Base-by-base conservation (phyloP, 1,140 invertebrate genomes). In the Schlechtendalia chinensis region DNA sequence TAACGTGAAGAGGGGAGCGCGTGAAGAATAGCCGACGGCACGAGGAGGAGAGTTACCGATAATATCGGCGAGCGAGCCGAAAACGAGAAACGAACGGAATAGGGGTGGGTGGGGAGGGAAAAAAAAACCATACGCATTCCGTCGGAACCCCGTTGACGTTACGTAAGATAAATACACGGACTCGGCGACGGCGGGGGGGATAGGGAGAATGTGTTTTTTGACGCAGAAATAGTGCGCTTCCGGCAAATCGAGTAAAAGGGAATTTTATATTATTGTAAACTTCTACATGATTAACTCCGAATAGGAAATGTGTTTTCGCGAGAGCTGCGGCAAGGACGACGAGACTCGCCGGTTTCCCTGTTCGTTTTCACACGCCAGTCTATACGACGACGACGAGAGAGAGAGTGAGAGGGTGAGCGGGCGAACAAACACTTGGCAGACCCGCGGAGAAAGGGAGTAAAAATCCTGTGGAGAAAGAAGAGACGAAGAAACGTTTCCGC, bases 211-310 rank as follows among this genome's bases (percentile, higher is more conserved):
- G 56, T n/a, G 56, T 79, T 79, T 79, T 79, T 61, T 79, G 75
- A 79, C 75, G 56, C 75, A 79, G 75, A 79, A 79, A 79, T 79
- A 79, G 29, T 50, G 75, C 32, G 75, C 75, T 61, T 63, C 75
- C 75, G 75, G 24, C 58, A 79, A 79, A 79, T 79, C 75, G 75
- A 79, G 75, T 79, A 79, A 79, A 79, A 79, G 58, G 72, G 75
- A 79, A 79, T 79, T 79, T 79, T 79, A 79, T 79, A 79, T 79
- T 79, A 79, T 79, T 79, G 75, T 79, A 79, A 79, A 79, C 39
- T 79, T 79, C 75, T 61, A 53, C 75, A 79, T 79, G 75, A 79
- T 79, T 79, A 79, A 79, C 75, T 79, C 50, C 75, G 75, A 79
- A 79, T 79, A 32, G 56, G 56, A 79, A 79, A 59, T 61, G 56